phyloP scores from a whole-genome alignment of 2,888 invertebrate genomes.

The Leucophora obtusa region DNA sequence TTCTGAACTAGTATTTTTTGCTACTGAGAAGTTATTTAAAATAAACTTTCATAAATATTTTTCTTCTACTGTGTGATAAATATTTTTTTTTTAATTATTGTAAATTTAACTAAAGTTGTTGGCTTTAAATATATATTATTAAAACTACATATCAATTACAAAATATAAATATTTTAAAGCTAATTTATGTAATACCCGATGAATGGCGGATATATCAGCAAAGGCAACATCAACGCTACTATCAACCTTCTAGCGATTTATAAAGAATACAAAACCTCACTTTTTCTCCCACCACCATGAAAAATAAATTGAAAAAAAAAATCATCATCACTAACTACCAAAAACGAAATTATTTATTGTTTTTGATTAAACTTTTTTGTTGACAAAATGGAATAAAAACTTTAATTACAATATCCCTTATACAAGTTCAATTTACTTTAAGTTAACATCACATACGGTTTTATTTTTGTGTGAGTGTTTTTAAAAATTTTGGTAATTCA shows the following conservation, averaged over 20 bases:
- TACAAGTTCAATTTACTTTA: neutral
- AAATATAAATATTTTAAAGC: constrained; percentile 69
- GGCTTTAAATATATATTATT: neutral
- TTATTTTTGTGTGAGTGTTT: constrained; percentile 35
- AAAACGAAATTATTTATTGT: constrained; percentile 15
- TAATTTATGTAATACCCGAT: constrained; percentile 79
- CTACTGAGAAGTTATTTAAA: no score
- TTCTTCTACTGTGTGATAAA: constrained; percentile 12
- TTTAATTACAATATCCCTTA: constrained; percentile 18
- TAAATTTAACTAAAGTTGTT: neutral
- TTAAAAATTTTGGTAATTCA: constrained; percentile 45
- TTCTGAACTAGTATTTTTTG: no score
- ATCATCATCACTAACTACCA: constrained; percentile 43
- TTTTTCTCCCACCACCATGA: constrained; percentile 38
- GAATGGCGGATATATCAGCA: constrained; percentile 79
- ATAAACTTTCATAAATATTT: neutral
- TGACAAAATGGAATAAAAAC: neutral
- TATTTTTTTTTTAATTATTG: neutral
- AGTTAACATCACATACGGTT: constrained; percentile 6
- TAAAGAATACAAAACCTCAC: constrained; percentile 66
- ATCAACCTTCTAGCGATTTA: constrained; percentile 78
- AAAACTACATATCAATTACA: neutral
- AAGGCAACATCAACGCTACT: constrained; percentile 77
- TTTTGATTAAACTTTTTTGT: neutral
- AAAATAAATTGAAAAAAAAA: constrained; percentile 37